Base-by-base conservation (phyloP, 2,113 vertebrate species). In the Pollachius pollachius region DNA sequence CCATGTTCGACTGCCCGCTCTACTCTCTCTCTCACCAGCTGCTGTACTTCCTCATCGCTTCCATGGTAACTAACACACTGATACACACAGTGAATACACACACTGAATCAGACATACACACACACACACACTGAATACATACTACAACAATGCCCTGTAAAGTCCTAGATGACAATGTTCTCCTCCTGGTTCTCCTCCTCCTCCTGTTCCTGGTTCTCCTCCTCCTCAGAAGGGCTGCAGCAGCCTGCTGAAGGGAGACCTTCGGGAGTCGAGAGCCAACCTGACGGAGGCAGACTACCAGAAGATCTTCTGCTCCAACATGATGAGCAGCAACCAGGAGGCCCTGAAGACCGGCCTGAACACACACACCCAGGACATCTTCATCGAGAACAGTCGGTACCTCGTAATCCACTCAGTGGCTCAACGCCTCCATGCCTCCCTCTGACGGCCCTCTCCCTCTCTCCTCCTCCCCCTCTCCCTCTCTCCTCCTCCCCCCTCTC, bases 21-120 rank as follows among this genome's bases (percentile, higher is more conserved):
- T 96, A 96, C 64, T 88, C 84, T 0, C 82, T 96, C 34, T 95
- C 95, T 23, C 95, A 96, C 79, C 95, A 96, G 85, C 89, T 95
- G 69, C 91, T 96, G 52, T 95, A 94, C 89, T 95, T 95, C 81
- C 90, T 95, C 82, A 88, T 90, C 0, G 94, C 93, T 17, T 84
- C 84, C 16, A 90, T 94, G 92, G 95, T 95, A n/a, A 16, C 12
- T 7, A 48, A 48, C 11, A 48, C 41, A 48, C 41, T 11, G 9
- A 12, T 48, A 9, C 8, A 48, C 41, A 48, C 30, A 48, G 37
- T 5, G 9, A 5, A 48, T 9, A 48, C 12, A 13, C 41, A 9
- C 5, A 48, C 8, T 8, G 30, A 30, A 5, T 5, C 30, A 30
- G 4, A 30, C 30, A 30, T 30, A 30, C 30, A 34, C 30, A 34